Evolutionary conservation across 1,140 invertebrate genomes (phyloP).

Genomic region (Aphis gossypii): DNA sequence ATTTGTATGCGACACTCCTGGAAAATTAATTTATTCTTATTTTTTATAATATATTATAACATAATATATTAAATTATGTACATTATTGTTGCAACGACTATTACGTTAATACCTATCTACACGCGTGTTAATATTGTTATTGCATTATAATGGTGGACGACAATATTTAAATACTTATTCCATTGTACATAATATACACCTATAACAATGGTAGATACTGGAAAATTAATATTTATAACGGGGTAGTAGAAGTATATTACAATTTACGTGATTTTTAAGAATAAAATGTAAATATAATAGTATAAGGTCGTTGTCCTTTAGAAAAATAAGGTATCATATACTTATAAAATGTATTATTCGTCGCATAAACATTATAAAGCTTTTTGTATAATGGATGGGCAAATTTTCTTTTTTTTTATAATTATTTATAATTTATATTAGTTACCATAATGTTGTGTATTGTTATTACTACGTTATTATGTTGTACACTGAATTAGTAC

Average conservation of each 20-base stretch:
- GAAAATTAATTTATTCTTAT: constrained; percentile 9
- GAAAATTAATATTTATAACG: not conserved
- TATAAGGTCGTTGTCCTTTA: not conserved
- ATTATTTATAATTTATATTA: constrained; percentile 6
- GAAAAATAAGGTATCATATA: not conserved
- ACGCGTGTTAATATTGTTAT: not conserved
- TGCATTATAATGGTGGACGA: not conserved
- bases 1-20: not conserved
- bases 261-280: not conserved
- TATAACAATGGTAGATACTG: not conserved
- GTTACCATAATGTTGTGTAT: not conserved
- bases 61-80: not conserved
- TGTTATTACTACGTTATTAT: not conserved
- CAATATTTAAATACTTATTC: not conserved
- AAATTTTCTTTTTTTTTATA: not conserved
- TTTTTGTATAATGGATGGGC: not conserved
- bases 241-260: not conserved
- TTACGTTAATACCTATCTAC: not conserved
- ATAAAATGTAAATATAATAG: not conserved
- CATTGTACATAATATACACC: not conserved
- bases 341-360: not conserved
- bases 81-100: not conserved
- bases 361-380: not conserved
- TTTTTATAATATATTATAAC: not conserved
- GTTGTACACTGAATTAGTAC: not conserved